Conservation (phyloP, 2,797 vertebrate species). For the Tokudaia tokunoshimensis region DNA sequence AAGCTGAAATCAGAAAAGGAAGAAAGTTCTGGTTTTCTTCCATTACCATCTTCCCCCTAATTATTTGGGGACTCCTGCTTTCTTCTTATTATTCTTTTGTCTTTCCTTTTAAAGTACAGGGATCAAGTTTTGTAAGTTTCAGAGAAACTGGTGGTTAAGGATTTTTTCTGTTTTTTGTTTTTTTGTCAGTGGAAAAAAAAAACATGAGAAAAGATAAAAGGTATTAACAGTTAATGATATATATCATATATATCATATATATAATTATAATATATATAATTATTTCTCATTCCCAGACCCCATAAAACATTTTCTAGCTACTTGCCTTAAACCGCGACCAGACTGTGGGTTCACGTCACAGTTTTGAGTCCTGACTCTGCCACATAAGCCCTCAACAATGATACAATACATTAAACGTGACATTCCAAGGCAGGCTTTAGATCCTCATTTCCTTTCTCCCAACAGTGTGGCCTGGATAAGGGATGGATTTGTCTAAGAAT, state of each 20-base stretch:
- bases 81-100: neutral
- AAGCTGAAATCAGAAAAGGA: neutral
- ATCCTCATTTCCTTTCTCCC: fast-evolving
- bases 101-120: neutral
- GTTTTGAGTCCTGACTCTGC: neutral
- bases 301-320: neutral
- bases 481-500: neutral
- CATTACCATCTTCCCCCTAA: neutral
- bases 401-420: neutral
- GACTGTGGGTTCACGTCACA: neutral
- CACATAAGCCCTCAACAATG: neutral
- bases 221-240: neutral
- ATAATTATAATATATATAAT: neutral
- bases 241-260: neutral
- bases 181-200: neutral
- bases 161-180: too few species aligned
- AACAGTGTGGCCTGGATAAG: neutral
- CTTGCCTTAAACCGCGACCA: neutral
- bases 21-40: neutral
- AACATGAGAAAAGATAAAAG: neutral
- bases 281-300: neutral
- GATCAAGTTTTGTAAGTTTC: neutral
- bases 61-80: neutral
- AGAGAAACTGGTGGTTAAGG: neutral
- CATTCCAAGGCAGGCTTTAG: neutral